Base-by-base conservation (phyloP, 2,113 vertebrate species). In the Brevimyrus niger region DNA sequence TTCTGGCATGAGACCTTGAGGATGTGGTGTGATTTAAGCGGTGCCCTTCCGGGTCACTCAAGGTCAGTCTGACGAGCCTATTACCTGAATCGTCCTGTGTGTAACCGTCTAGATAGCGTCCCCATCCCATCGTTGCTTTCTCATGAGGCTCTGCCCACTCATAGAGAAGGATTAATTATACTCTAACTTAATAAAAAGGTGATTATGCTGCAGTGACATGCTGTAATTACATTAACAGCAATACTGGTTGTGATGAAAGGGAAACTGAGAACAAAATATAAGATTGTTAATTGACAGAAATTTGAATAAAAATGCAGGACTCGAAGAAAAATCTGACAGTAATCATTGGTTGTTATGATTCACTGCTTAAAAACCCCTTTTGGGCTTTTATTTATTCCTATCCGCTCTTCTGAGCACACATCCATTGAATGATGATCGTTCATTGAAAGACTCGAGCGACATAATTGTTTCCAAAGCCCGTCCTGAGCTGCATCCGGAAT, bases 211-310 rank as follows among this genome's bases (percentile, higher is more conserved):
- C 90, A 44, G 89, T 92, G 90, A 86, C 90, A 90, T 92, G 31
- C 55, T 87, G 91, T 93, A 93, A 94, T 94, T 92, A 94, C 90
- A 89, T 90, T n/a, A 87, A 80, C 51, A 69, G 80, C 90, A 87
- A 21, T 80, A 90, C 89, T 10, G 89, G 87, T 91, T 87, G 88
- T 91, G 69, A 73, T 27, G 47, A 84, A 80, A 86, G 84, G 48
- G 89, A 89, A 90, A 92, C 92, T 58, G 87, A 90, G 92, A 91
- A 88, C 89, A 92, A 9, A 87, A 87, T 23, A 44, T 87, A 27
- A 87, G 53, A 38, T 46, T 55, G 38, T 87, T 87, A 65, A 35
- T 38, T 42, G 48, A 61, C 2, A 61, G 44, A 13, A 58, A 87
- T 87, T 65, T 44, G 21, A 11, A 38, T 21, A 42, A 87, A 87